A percentile compares a stretch with the other conserved stretches of the same genome.
Conservation (phyloP, 2,888 invertebrate genomes). For the Germaria angustata region DNA sequence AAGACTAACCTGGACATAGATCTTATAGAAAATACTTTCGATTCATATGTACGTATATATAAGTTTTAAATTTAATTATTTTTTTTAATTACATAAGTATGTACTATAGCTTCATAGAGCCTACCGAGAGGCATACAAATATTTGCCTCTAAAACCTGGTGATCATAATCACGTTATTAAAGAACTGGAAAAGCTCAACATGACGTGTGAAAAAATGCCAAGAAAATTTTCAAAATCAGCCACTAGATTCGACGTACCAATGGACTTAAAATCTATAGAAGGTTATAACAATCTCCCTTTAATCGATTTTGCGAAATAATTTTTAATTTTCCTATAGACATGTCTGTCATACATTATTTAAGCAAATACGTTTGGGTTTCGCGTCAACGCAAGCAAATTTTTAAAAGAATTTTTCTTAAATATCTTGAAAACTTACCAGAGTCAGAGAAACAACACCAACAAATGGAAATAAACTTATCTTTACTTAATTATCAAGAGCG, state of each 20-base stretch:
- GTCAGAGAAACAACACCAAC: neutral
- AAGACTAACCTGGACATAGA: constrained; percentile 78
- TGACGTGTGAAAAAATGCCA: constrained; percentile 82
- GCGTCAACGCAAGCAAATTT: constrained; percentile 81
- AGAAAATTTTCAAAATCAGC: constrained; percentile 87
- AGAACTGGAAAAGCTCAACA: constrained; percentile 70
- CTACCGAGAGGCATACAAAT: constrained; percentile 77
- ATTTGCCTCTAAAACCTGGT: constrained; percentile 72
- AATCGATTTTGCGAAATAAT: too few species aligned
- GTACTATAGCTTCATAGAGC: constrained; percentile 75
- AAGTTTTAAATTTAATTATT: neutral
- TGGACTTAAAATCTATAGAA: constrained; percentile 83
- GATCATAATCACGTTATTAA: constrained; percentile 65
- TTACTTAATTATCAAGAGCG: constrained; percentile 74
- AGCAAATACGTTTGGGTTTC: constrained; percentile 85
- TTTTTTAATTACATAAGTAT: neutral
- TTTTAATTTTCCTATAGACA: constrained; percentile 80
- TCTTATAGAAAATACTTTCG: constrained; percentile 79
- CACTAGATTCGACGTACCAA: constrained; percentile 87
- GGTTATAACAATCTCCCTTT: too few species aligned
- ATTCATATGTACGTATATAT: constrained; percentile 75
- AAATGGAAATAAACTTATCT: constrained; percentile 66
- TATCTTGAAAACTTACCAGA: constrained; percentile 70
- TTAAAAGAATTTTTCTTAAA: constrained; percentile 82
- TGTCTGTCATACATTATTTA: constrained; percentile 87